Percentiles rank a stretch among this genome's conserved stretches.
These are phyloP conservation scores for Pristionchus exspectatus DNA, from an alignment of 2,888 invertebrate genomes.

Conservation along the genomic window DNA sequence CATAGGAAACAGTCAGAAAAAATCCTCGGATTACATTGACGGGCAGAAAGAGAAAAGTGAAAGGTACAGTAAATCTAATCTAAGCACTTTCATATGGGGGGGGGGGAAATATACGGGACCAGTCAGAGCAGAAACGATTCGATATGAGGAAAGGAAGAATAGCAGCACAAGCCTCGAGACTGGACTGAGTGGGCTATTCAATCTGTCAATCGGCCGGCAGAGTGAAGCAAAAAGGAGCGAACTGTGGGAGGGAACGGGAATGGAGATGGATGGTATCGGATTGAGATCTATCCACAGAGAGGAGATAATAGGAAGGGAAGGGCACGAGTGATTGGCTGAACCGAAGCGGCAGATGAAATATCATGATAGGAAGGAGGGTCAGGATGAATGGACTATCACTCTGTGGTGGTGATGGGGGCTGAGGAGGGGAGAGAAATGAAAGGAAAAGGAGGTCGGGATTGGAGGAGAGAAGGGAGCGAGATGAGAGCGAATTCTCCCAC, in stretches of 20 bases:
- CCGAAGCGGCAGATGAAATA: conserved; percentile 29
- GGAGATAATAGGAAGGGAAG: conserved; percentile 56
- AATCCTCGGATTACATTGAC: neutral
- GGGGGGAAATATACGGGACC: neutral
- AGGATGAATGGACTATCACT: neutral
- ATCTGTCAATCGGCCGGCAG: neutral
- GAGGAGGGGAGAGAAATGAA: conserved; percentile 49
- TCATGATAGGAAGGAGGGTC: conserved; percentile 9
- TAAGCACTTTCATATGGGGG: neutral
- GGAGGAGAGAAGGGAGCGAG: conserved; percentile 20
- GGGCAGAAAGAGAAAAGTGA: neutral
- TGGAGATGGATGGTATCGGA: conserved; percentile 46
- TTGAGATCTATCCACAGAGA: neutral
- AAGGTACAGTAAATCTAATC: neutral
- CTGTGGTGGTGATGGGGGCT: neutral
- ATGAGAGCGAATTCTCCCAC: neutral
- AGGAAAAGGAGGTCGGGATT: conserved; percentile 55
- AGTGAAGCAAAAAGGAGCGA: neutral
- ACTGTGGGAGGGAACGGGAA: neutral
- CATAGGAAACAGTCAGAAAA: neutral
- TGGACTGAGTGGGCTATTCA: neutral
- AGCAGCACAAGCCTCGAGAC: neutral
- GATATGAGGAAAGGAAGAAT: conserved; percentile 2
- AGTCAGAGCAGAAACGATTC: neutral
- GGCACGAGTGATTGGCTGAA: conserved; percentile 34